These are phyloP conservation scores for Cantharis nigra DNA, from an alignment of 2,888 invertebrate genomes.

Conservation along the genomic window DNA sequence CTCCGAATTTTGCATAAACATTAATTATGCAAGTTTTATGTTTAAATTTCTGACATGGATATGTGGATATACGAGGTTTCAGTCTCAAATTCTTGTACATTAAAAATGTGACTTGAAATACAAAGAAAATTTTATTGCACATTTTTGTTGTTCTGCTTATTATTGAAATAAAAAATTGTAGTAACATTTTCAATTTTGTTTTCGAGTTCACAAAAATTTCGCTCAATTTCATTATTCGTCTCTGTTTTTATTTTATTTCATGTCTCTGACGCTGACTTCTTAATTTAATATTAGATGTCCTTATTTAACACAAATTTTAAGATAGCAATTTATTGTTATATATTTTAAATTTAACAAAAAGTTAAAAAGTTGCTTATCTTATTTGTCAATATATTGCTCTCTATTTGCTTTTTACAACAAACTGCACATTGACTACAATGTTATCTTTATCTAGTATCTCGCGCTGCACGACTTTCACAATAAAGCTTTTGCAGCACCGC, in stretches of 20 bases:
- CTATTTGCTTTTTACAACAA: conserved; percentile 24
- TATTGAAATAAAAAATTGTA: background rate
- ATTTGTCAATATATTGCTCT: conserved; percentile 21
- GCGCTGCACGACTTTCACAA: conserved; percentile 23
- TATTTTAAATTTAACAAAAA: background rate
- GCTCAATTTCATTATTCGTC: background rate
- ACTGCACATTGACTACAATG: conserved; percentile 25
- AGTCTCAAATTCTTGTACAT: too few relatives aligned
- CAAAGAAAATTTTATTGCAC: background rate
- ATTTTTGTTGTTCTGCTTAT: too few relatives aligned
- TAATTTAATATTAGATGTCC: background rate
- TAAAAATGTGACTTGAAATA: background rate
- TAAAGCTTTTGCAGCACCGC: conserved; percentile 27
- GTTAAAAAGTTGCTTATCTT: background rate
- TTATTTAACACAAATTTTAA: background rate
- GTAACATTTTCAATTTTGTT: background rate
- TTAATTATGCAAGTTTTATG: too few relatives aligned
- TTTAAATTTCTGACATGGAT: too few relatives aligned
- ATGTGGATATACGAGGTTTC: too few relatives aligned
- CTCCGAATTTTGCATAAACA: too few relatives aligned
- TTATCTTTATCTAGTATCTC: conserved; percentile 31
- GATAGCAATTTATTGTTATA: background rate
- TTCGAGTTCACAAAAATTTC: background rate
- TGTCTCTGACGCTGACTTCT: background rate
- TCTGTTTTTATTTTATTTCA: background rate